Percentiles rank a stretch among this genome's conserved stretches.
Conservation (phyloP, 1,140 invertebrate species). For the Dolichoris vasculosae region DNA sequence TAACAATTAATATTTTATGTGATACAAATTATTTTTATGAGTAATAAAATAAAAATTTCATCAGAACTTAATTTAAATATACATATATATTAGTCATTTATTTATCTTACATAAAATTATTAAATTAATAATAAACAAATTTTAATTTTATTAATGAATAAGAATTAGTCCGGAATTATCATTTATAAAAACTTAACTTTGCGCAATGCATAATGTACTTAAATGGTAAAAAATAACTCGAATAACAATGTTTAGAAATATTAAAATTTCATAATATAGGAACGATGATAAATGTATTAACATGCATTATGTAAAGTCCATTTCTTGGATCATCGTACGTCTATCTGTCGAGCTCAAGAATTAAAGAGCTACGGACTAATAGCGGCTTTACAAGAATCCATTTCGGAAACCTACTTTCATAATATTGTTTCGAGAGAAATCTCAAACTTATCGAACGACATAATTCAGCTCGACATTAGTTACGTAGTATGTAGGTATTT, state of each 20-base stretch:
- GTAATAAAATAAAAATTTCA: background rate
- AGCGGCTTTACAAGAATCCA: background rate
- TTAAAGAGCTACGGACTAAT: background rate
- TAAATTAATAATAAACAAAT: background rate
- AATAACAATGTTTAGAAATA: background rate
- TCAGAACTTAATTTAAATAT: background rate
- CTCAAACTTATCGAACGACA: conserved; percentile 33
- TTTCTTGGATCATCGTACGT: background rate
- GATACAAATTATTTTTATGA: background rate
- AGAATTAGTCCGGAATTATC: background rate
- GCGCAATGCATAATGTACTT: background rate
- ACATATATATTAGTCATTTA: background rate
- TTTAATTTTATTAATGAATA: too few relatives aligned
- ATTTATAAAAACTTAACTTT: background rate
- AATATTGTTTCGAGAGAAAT: conserved; percentile 39
- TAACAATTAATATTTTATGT: background rate
- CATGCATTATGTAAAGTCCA: conserved; percentile 24
- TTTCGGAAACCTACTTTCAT: conserved; percentile 43
- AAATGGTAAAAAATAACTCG: background rate
- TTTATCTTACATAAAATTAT: background rate
- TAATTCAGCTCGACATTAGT: conserved; percentile 17
- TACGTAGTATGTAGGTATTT: conserved; percentile 8
- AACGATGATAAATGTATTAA: background rate
- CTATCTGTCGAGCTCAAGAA: background rate
- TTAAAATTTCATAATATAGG: conserved; percentile 12